A percentile compares a stretch with the other conserved stretches of the same genome.
phyloP scores from a whole-genome alignment of 2,113 vertebrate genomes.

The Cottus gobio region DNA sequence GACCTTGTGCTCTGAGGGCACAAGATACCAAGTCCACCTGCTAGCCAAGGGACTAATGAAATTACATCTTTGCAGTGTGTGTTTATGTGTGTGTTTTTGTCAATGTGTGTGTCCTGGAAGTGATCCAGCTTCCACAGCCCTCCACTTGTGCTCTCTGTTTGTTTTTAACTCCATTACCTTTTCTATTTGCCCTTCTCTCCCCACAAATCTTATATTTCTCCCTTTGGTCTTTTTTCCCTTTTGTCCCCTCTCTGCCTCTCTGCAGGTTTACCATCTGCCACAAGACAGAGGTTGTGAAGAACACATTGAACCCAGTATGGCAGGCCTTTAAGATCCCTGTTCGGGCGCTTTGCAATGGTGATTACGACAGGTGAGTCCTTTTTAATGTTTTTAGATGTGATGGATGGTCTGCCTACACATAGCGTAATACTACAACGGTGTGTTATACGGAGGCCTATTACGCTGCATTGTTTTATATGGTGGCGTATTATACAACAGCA shows the following conservation, averaged over 20 bases:
- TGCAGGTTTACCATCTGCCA: conserved; percentile 93
- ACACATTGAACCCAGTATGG: conserved; percentile 94
- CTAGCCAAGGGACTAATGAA: conserved; percentile 45
- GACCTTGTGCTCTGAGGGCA: conserved; percentile 40
- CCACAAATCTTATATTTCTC: neutral
- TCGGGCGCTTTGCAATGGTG: conserved; percentile 93
- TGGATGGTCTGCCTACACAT: neutral
- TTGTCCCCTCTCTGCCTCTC: neutral
- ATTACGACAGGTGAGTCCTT: conserved; percentile 88
- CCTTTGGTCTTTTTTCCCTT: neutral
- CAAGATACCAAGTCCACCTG: conserved; percentile 51
- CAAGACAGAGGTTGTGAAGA: conserved; percentile 94
- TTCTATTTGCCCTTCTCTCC: neutral
- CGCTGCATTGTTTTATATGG: neutral
- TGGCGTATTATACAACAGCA: neutral
- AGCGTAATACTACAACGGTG: neutral
- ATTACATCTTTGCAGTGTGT: conserved; percentile 45
- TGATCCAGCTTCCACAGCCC: neutral
- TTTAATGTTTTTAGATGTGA: neutral
- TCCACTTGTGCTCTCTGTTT: neutral
- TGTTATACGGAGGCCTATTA: neutral
- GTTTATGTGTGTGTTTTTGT: conserved; percentile 6
- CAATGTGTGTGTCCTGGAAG: neutral
- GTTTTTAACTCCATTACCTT: neutral
- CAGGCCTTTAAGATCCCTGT: conserved; percentile 94